Evolutionary conservation across 2,797 vertebrate genomes (phyloP).

Genomic region (Phoebastria nigripes): DNA sequence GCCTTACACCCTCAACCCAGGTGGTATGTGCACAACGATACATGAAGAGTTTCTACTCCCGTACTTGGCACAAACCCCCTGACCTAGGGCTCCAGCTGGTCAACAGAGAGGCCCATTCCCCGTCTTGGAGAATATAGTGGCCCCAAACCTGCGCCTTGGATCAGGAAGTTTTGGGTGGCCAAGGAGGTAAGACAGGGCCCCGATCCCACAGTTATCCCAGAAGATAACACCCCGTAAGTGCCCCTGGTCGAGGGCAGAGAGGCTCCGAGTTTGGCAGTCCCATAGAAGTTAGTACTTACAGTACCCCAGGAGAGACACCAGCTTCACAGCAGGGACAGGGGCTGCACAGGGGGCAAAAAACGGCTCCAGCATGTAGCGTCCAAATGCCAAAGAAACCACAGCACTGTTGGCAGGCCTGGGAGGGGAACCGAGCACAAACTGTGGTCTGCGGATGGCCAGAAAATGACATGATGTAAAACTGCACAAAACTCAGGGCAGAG

Average conservation of each 20-base stretch:
- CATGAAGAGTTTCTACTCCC: not conserved
- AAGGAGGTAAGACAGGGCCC: not conserved
- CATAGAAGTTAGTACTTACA: slow-evolving; percentile 73
- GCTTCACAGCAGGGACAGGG: slow-evolving; percentile 75
- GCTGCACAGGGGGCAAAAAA: slow-evolving; percentile 82
- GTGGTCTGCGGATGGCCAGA: not conserved
- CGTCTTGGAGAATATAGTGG: not conserved
- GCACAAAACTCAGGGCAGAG: not conserved
- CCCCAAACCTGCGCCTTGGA: not conserved
- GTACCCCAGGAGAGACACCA: slow-evolving; percentile 80
- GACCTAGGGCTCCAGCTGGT: not conserved
- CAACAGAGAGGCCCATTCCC: not conserved
- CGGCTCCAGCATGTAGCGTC: slow-evolving; percentile 84
- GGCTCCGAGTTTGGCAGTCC: rapidly evolving
- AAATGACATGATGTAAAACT: not conserved
- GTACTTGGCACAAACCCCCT: not conserved
- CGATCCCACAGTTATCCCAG: not conserved
- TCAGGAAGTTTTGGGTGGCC: not conserved
- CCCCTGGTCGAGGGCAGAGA: not conserved
- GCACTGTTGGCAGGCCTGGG: slow-evolving; percentile 82
- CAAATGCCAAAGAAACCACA: slow-evolving; percentile 84
- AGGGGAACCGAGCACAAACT: not conserved
- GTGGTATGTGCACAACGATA: not conserved
- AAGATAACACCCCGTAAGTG: not conserved
- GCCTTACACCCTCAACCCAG: not conserved